Evolutionary conservation across 2,797 vertebrate species (phyloP).

Genomic region (Lutjanus campechanus): DNA sequence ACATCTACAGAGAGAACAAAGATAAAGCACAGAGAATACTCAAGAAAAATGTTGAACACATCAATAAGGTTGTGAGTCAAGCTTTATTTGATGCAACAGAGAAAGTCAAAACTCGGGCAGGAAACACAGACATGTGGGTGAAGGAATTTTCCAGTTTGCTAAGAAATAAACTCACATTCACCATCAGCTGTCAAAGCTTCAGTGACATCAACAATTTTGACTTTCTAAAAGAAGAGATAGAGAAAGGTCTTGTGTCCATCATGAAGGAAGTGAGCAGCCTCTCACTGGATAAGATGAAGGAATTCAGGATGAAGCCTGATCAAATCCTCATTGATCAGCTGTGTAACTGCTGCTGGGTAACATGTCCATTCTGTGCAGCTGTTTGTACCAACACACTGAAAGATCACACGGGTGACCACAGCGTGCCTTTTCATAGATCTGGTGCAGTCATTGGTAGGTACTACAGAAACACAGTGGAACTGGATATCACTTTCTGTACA

Average conservation of each 20-base stretch:
- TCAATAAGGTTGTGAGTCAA: slow-evolving; percentile 35
- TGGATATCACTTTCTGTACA: slow-evolving; percentile 48
- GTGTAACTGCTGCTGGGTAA: slow-evolving; percentile 76
- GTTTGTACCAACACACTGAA: slow-evolving; percentile 71
- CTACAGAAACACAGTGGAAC: not conserved
- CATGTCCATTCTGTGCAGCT: slow-evolving; percentile 73
- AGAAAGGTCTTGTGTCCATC: slow-evolving; percentile 10
- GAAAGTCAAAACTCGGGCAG: slow-evolving; percentile 33
- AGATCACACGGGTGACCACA: slow-evolving; percentile 67
- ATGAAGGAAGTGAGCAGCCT: slow-evolving; percentile 9
- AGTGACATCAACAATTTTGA: slow-evolving; percentile 42
- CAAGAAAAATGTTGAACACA: slow-evolving; percentile 36
- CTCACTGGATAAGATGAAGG: slow-evolving; percentile 37
- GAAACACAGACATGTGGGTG: slow-evolving; percentile 72
- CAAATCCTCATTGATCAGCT: slow-evolving; percentile 76
- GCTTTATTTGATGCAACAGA: slow-evolving; percentile 68
- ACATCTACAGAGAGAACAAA: slow-evolving; percentile 23
- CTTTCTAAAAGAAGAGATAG: slow-evolving; percentile 49
- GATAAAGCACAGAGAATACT: slow-evolving; percentile 50
- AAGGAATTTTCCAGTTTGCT: slow-evolving; percentile 70
- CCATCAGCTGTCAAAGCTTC: slow-evolving; percentile 44
- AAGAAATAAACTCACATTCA: slow-evolving; percentile 59
- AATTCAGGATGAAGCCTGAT: slow-evolving; percentile 50
- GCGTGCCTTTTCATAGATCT: slow-evolving; percentile 60
- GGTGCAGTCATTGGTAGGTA: slow-evolving; percentile 1